Percentiles rank a stretch among this genome's conserved stretches.
These are phyloP conservation scores for Sarcophaga caerulescens DNA, from an alignment of 2,888 invertebrate species.

Conservation along the genomic window DNA sequence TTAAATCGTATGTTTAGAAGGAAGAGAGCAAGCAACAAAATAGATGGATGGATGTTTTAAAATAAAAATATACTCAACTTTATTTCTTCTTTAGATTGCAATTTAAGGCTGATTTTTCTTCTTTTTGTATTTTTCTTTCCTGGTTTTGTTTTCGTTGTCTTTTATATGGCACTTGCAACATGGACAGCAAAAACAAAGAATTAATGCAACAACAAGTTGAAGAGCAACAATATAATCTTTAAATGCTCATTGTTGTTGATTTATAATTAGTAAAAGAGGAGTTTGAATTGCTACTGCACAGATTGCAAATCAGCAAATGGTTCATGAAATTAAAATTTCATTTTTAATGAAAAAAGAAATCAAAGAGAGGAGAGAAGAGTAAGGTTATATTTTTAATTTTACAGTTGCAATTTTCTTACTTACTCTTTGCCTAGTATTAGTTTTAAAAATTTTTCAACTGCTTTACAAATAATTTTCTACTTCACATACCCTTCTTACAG, in stretches of 20 bases:
- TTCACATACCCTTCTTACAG: no score
- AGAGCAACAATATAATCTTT: constrained; percentile 1
- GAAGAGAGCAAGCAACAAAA: constrained; percentile 37
- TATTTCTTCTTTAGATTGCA: neutral
- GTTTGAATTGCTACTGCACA: constrained; percentile 37
- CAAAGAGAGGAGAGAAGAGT: neutral
- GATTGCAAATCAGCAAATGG: constrained; percentile 44
- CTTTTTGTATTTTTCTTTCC: neutral
- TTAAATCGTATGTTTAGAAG: constrained; percentile 63
- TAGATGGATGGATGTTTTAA: constrained; percentile 42
- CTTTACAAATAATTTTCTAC: no score
- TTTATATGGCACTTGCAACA: neutral
- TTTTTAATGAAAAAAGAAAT: neutral
- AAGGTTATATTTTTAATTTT: neutral
- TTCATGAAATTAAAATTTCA: constrained; percentile 52
- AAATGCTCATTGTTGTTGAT: constrained; percentile 46
- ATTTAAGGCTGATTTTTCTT: neutral
- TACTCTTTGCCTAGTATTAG: no score
- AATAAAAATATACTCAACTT: constrained; percentile 27
- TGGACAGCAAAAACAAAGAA: neutral
- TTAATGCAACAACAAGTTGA: constrained; percentile 12
- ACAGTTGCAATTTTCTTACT: no score
- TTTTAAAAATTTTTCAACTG: no score
- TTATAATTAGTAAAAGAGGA: constrained; percentile 58
- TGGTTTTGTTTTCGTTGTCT: neutral